Base-by-base conservation (phyloP, 1,140 invertebrate species). In the Stenopsyche tienmushanensis region DNA sequence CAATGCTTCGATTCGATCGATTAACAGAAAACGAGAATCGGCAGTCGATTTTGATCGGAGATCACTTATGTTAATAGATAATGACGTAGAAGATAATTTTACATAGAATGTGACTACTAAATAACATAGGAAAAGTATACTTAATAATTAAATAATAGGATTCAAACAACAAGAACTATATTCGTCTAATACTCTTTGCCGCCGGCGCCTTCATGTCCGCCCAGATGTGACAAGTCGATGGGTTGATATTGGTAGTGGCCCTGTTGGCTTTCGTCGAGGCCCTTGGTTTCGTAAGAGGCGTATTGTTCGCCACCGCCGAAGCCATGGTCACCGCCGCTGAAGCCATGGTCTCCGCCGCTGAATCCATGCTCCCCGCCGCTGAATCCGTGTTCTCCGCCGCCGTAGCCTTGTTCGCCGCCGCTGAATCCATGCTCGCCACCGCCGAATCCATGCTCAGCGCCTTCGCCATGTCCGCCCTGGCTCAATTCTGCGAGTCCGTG, bases 61-160 rank as follows among this genome's bases (percentile, higher is more conserved):
- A 17, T 42, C 41, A 17, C 41, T 15, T 17, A 17, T 42, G 13
- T 42, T 17, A 9, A 42, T 15, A 7, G 34, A n/a, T 8, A 39
- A n/a, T 39, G n/a, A 8, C 13, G 2, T 13, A 9, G 13, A 42
- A 9, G 41, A 15, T 1, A 42, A 42, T 17, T 42, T 42, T 42
- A 42, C 7, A 8, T 13, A 39, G 13, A 34, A 34, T 34, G 29
- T 34, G 29, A 5, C 13, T 34, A 34, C 29, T 39, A 34, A 7
- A 34, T 57, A 57, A 59, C 50, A 53, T n/a, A 58, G 55, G 41
- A 50, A 18, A 50, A 20, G 29, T 62, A 18, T 45, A 45, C 47
- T 52, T 62, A 53, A 64, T 45, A 55, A 65, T 58, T 65, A 65
- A 65, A 65, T 65, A 65, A 57, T 53, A 58, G 44, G 34, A 57